Evolutionary conservation across 1,140 invertebrate genomes (phyloP), one percentile per base, ranked within the genome.

Genomic region (Andrena cerasifolii): DNA sequence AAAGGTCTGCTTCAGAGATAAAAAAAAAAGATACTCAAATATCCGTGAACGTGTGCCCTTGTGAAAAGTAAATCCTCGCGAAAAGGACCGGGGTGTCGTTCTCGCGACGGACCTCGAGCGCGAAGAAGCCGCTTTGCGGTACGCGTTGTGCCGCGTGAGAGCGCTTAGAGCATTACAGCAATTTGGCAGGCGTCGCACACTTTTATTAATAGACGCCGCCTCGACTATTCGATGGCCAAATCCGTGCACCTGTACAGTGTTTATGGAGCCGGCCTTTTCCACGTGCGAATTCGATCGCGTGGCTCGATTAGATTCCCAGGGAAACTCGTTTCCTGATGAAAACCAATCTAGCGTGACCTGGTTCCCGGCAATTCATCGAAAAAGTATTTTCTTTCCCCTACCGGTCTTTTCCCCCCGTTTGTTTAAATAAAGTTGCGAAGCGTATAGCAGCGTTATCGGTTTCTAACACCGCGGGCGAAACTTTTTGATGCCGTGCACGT

Each of bases 171-270:
- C 68, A 36, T 63, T 40, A 31, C 53, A 84, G 51, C 68, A 36
- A 80, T 84, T 85, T 85, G 83, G 83, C 83, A 83, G 63, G 36
- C 78, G 31, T 49, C 36, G 12, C 43, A 43, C 58, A 78, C 73
- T 61, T 68, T 74, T 85, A 85, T 85, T 80, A 85, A 85, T 85
- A 85, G 83, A 85, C 56, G 54, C 49, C 36, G 70, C 56, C 67
- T 83, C 81, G 73, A 61, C 49, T 83, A 83, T 84, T 80, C 56
- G 51, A 83, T 84, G 49, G 81, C 58, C 81, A 68, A 84, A 68
- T 72, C 33, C 49, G 78, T 67, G 62, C 67, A 84, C 77, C 80
- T 84, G 62, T 73, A 80, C 31, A 36, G 51, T 65, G 81, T 71
- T 74, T 84, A 49, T 78, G 73, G 80, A 66, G 49, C 51, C 56